Evolutionary conservation across 2,797 vertebrate genomes (phyloP), one percentile per base, ranked within the genome.

Genomic region (Paedocypris micromegethes): DNA sequence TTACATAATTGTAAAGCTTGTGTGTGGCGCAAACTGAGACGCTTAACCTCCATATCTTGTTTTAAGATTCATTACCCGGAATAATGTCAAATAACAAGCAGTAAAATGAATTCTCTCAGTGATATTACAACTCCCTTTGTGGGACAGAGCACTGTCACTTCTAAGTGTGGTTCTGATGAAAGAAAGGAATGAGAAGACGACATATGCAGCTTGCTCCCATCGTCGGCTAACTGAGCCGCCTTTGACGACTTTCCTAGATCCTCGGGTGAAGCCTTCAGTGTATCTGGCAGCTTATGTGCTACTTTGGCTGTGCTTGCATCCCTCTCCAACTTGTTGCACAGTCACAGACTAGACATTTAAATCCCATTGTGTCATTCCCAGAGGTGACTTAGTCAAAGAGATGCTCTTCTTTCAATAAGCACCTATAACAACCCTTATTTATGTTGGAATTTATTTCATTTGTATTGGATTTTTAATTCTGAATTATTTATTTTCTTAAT

Each of bases 61-160:
- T 88, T 89, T 87, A 86, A 86, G 87, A 87, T 89, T 89, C 85
- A 90, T 91, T 89, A 89, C 76, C 72, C 84, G 83, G 82, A 88
- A 88, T 90, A 88, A 87, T 88, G 82, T 85, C 83, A 86, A 85
- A 86, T 89, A 85, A 89, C 87, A 85, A 81, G 83, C 75, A 85
- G 81, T 87, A 84, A 86, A 88, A 82, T 83, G 78, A 72, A 74
- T 83, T 89, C 87, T 88, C 86, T 81, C 73, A 85, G 82, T 87
- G 86, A 87, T 85, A 86, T 83, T 83, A 80, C 79, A 78, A 84
- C 84, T 83, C 81, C 82, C 80, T 86, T 83, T 87, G 85, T 86
- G 79, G 77, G 82, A 81, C 81, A 81, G 82, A 82, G 80, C 83
- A 87, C 87, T 91, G 89, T 90, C 89, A 90, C 88, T 90, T 88